Evolutionary conservation across 1,140 invertebrate genomes (phyloP).

Genomic region (Drosophila saltans): DNA sequence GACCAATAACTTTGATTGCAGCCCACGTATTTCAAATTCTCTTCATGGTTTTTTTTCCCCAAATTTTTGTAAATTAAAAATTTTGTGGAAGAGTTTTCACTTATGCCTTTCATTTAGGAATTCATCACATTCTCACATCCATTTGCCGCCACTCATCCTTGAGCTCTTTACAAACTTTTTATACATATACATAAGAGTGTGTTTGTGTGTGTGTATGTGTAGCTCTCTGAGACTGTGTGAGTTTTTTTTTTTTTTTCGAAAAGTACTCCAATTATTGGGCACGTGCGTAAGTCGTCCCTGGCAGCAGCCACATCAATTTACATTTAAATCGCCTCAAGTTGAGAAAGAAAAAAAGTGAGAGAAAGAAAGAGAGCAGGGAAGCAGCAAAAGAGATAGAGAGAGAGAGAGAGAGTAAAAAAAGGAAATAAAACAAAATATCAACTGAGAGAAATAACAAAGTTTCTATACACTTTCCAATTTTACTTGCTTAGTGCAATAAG

Average conservation of each 20-base stretch:
- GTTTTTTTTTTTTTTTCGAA: neutral
- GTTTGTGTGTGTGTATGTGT: constrained; percentile 7
- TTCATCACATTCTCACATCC: constrained; percentile 7
- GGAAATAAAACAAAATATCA: too few relatives aligned
- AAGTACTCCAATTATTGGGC: constrained; percentile 52
- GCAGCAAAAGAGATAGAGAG: too few relatives aligned
- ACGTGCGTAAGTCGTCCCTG: constrained; percentile 42
- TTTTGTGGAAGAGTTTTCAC: neutral
- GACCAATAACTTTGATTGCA: too few relatives aligned
- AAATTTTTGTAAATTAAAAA: too few relatives aligned
- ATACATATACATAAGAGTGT: neutral
- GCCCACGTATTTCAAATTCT: too few relatives aligned
- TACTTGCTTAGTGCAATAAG: too few relatives aligned
- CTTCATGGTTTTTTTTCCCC: too few relatives aligned
- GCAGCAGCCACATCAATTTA: constrained; percentile 54
- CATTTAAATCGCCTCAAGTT: constrained; percentile 57
- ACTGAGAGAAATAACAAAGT: too few relatives aligned
- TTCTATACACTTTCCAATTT: too few relatives aligned
- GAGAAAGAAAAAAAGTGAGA: constrained; percentile 46
- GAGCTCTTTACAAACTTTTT: constrained; percentile 7
- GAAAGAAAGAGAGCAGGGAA: constrained; percentile 2
- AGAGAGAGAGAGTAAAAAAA: neutral
- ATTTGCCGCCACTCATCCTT: constrained; percentile 8
- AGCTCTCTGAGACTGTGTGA: neutral
- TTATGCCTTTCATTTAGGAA: neutral